Conservation (phyloP, 2,113 vertebrate genomes). For the Sinocyclocheilus anshuiensis region DNA sequence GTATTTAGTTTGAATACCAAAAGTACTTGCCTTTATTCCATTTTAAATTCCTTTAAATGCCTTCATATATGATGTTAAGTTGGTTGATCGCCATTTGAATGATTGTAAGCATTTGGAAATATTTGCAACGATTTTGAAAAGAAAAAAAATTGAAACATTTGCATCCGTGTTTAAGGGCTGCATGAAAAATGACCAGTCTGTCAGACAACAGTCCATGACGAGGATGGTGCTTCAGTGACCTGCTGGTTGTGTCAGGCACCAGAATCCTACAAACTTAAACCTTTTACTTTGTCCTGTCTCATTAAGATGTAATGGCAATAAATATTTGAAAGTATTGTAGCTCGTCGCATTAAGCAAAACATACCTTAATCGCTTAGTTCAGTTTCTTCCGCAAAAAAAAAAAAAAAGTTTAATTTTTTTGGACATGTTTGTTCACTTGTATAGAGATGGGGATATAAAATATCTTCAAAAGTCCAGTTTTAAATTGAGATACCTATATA, state of each 20-base stretch:
- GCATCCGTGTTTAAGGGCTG: constrained; percentile 49
- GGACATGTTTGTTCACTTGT: constrained; percentile 59
- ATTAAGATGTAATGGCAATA: constrained; percentile 67
- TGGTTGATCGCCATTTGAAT: constrained; percentile 19
- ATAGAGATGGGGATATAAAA: constrained; percentile 55
- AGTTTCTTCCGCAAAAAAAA: constrained; percentile 47
- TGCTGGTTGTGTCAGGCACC: neutral
- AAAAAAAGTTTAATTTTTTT: constrained; percentile 44
- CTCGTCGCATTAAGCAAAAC: constrained; percentile 60
- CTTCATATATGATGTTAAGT: constrained; percentile 48
- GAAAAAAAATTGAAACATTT: constrained; percentile 42
- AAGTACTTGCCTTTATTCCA: constrained; percentile 62
- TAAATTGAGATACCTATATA: constrained; percentile 68
- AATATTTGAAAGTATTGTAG: constrained; percentile 48
- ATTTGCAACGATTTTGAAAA: constrained; percentile 35
- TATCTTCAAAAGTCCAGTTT: constrained; percentile 54
- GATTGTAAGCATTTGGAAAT: constrained; percentile 18
- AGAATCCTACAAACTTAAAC: neutral
- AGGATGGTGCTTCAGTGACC: neutral
- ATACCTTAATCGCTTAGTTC: constrained; percentile 39
- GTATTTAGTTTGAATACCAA: constrained; percentile 38
- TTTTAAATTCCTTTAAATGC: constrained; percentile 54
- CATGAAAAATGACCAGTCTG: neutral
- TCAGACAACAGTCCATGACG: neutral
- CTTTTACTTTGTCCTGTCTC: constrained; percentile 23